Base-by-base conservation (phyloP, 2,888 invertebrate species). In the Monoplex corrugatus region DNA sequence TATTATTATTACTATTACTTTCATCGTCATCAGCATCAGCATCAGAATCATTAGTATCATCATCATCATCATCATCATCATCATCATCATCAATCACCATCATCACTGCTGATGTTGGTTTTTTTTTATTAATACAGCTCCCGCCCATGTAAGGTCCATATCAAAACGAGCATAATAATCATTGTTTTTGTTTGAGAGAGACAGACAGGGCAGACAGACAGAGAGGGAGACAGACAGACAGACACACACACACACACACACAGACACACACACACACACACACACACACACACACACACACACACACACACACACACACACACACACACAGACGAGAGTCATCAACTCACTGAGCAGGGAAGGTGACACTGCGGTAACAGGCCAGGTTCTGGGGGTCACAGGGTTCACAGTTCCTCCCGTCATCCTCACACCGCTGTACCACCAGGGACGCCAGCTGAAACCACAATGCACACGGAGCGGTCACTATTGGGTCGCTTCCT, bases 361-460 rank as follows among this genome's bases (percentile, higher is more conserved):
- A 87, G 2, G 38, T 35, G 35, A 87, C 72, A 16, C 86, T 83
- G 38, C 43, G 68, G 88, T 89, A 91, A 45, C 91, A 91, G 45
- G 50, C 50, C 16, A 50, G 0, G 23, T 72, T 43, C 40, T 88
- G 35, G 35, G 63, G 80, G 5, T 44, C 68, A 57, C 91, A 91
- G 8, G 85, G 43, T 8, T 84, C 78, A 87, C 91, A 91, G 19
- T 72, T 50, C 35, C 50, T 86, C 19, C 87, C 88, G 16, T 63
- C 72, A 43, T 87, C 83, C 0, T 38, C n/a, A 63, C 91, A 91
- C 50, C 50, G 72, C 90, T 91, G 91, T 8, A 91, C 88, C 75
- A 90, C 87, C n/a, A 91, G 80, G 35, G 38, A 88, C 82, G 91
- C 91, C 43, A 86, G 86, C 91, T 91, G 91, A 23, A 57, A 0